Evolutionary conservation across 2,888 invertebrate species (phyloP).

Genomic region (Morpho helenor): DNA sequence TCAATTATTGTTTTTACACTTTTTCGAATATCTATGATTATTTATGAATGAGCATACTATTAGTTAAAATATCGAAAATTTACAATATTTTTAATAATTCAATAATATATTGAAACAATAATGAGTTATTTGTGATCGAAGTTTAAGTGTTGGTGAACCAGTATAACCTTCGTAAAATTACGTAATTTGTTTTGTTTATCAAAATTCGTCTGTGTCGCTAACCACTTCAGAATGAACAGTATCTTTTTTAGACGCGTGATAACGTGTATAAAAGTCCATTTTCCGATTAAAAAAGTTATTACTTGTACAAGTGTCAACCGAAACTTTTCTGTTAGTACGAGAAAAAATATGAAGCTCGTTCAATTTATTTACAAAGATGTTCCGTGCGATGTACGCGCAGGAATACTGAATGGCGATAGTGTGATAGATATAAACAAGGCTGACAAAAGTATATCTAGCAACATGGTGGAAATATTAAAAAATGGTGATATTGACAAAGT

Average conservation of each 20-base stretch:
- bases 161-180: conserved; percentile 10
- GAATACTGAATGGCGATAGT: conserved; percentile 81
- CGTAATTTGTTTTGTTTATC: conserved; percentile 22
- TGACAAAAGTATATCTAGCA: conserved; percentile 52
- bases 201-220: conserved; percentile 19
- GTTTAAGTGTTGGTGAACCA: not conserved
- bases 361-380: conserved; percentile 81
- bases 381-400: conserved; percentile 82
- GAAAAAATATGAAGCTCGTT: conserved; percentile 82
- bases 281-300: conserved; percentile 20
- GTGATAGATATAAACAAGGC: conserved; percentile 84
- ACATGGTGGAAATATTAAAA: conserved; percentile 66
- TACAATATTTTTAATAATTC: too few species aligned
- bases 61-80: too few species aligned
- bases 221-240: conserved; percentile 22
- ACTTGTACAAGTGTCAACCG: conserved; percentile 16
- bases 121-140: too few species aligned
- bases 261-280: conserved; percentile 41
- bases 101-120: too few species aligned
- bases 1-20: too few species aligned
- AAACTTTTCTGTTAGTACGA: conserved; percentile 43
- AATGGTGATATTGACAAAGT: conserved; percentile 51
- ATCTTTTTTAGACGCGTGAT: conserved; percentile 28
- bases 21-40: too few species aligned
- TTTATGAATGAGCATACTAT: too few species aligned